Evolutionary conservation across 2,888 invertebrate species (phyloP), one percentile per base, ranked within the genome.

Genomic region (Luffia ferchaultella): DNA sequence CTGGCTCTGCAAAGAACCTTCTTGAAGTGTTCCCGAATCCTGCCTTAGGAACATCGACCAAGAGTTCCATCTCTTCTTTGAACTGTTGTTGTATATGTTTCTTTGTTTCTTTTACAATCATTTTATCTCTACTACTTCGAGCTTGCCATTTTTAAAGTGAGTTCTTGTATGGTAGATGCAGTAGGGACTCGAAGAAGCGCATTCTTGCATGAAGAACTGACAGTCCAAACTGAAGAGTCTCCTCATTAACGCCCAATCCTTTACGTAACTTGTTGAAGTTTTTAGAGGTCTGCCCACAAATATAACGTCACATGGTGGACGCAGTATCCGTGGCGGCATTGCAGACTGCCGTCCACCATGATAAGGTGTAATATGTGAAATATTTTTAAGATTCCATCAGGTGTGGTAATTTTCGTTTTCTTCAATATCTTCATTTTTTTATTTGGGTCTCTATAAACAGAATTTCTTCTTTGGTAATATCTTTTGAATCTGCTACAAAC

Each of bases 21-120:
- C 65, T 53, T 49, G 57, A 60, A 0, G 62, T 63, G 45, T 62
- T 67, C 5, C 66, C 63, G 49, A 61, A 62, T 15, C 60, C 57
- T 15, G 56, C 48, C 51, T 67, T 65, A 57, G 54, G 59, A 56
- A 54, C 60, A 64, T 63, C 63, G 45, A 60, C 63, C 55, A 56
- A 30, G 42, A 64, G 50, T 59, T 66, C 61, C 50, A 60, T 60
- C 54, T 57, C 54, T n/a, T 52, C 45, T 17, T 51, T 50, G 57
- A 63, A 63, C 18, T 53, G 50, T n/a, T 45, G 40, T 48, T 58
- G 58, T 16, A 57, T 59, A 52, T 58, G 47, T 18, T 18, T 18
- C 50, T 57, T 56, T 30, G 42, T 55, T 51, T 51, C 15, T 17
- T 16, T 18, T 51, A 53, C 53, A 42, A 55, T 16, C n/a, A 45